Conservation (phyloP, 1,140 invertebrate species). For the Prorops nasuta region DNA sequence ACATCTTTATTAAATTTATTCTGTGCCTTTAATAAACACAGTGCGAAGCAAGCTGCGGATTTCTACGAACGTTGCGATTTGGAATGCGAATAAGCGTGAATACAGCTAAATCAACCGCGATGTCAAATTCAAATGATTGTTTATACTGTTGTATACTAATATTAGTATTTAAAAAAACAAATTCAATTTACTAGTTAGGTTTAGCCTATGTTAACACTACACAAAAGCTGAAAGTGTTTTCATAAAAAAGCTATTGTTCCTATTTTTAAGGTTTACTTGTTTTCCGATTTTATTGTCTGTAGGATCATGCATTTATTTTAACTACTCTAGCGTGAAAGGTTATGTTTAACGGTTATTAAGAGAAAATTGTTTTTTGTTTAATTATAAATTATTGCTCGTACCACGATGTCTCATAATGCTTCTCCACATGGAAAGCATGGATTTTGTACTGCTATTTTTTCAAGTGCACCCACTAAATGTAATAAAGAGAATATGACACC, state of each 20-base stretch:
- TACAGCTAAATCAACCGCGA: too few relatives aligned
- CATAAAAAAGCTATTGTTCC: background rate
- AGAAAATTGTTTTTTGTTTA: background rate
- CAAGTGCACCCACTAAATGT: slow-evolving; percentile 34
- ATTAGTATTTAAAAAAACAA: background rate
- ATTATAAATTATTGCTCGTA: too few relatives aligned
- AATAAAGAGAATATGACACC: slow-evolving; percentile 34
- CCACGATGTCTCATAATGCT: slow-evolving; percentile 20
- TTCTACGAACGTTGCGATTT: too few relatives aligned
- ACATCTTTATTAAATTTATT: too few relatives aligned
- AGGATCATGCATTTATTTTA: background rate
- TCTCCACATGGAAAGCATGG: slow-evolving; percentile 23
- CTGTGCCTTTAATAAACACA: too few relatives aligned
- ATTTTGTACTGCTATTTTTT: slow-evolving; percentile 43
- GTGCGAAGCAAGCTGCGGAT: too few relatives aligned
- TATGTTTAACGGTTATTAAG: background rate
- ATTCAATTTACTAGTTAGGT: too few relatives aligned
- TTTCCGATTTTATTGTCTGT: background rate
- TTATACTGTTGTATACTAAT: background rate
- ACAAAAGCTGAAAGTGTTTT: too few relatives aligned
- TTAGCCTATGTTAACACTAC: too few relatives aligned
- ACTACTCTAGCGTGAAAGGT: background rate
- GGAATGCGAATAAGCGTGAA: too few relatives aligned
- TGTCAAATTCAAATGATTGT: background rate
- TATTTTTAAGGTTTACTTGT: background rate